Evolutionary conservation across 2,113 vertebrate genomes (phyloP), one percentile per base, ranked within the genome.

Genomic region (Mesocricetus auratus): DNA sequence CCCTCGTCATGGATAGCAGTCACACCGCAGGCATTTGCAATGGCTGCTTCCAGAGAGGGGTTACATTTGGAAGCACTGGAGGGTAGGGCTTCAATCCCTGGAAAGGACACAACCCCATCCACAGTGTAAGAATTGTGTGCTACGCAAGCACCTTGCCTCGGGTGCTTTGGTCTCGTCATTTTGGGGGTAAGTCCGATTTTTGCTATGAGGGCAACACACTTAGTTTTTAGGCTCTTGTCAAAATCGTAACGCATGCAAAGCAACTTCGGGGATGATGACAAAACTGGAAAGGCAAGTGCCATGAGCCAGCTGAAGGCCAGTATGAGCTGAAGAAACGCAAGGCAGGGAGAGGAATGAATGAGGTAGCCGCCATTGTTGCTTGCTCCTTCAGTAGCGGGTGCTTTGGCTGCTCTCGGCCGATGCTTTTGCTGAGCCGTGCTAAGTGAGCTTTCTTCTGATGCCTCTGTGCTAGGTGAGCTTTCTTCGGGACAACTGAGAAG

Each of bases 281-380:
- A 79, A 74, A 75, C 33, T 45, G 11, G 53, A 68, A 74, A 93
- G 90, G 17, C 39, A 87, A 95, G 60, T 85, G 66, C 66, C 74
- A 53, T 39, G 24, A 56, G 75, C 47, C 5, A 19, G 12, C 19
- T 15, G 60, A 88, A 31, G 87, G 56, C 73, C 39, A 24, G 8
- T 7, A 9, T 15, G 74, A 89, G 33, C 11, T 0, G 5, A 74
- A 10, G 64, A n/a, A 74, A 53, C 47, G 24, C 79, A 64, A 66
- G 93, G 69, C 29, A 69, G 19, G 71, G 85, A 60, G 79, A 88
- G 64, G 69, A 47, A 74, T 42, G 69, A 47, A 74, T 42, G 68
- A 50, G 17, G 68, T 16, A 26, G 33, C 86, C 50, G 36, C 82
- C 85, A 50, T 7, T 16, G 74, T n/a, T 71, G 21, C 24, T 69